These are phyloP conservation scores for Hybos culiciformis DNA, from an alignment of 2,888 invertebrate species.

Conservation along the genomic window DNA sequence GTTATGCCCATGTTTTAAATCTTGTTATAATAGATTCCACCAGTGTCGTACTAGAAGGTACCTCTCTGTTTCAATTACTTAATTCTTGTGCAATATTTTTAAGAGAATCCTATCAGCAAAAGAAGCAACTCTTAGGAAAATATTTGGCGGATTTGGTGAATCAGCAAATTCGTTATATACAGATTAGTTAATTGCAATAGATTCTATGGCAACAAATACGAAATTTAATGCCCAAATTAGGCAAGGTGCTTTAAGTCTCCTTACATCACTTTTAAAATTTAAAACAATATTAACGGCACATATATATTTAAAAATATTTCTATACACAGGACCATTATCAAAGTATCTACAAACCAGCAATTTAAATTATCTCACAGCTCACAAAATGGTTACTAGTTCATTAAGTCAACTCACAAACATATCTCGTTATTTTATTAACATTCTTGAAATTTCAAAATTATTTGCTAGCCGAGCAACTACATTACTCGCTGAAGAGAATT, in stretches of 20 bases:
- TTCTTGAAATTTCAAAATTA: not conserved
- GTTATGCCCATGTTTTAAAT: not conserved
- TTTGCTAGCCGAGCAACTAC: not conserved
- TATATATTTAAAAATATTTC: not conserved
- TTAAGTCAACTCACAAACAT: not conserved
- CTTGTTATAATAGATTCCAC: not conserved
- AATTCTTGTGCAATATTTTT: not conserved
- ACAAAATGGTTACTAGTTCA: constrained; percentile 1
- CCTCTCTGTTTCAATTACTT: not conserved
- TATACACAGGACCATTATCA: not conserved
- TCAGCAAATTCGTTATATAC: not conserved
- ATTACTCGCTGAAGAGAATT: not conserved
- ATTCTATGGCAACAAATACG: not conserved
- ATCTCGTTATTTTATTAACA: constrained; percentile 1
- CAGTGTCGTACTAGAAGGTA: not conserved
- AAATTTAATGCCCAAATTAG: not conserved
- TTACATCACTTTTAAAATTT: not conserved
- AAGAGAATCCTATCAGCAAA: not conserved
- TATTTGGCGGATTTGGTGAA: not conserved
- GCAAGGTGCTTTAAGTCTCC: not conserved
- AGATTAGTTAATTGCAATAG: not conserved
- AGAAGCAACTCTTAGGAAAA: not conserved
- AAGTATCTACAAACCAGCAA: not conserved
- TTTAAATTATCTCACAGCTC: not conserved
- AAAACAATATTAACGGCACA: not conserved